Percentiles rank a stretch among this genome's conserved stretches.
Conservation (phyloP, 1,140 invertebrate genomes). For the Pinna nobilis region DNA sequence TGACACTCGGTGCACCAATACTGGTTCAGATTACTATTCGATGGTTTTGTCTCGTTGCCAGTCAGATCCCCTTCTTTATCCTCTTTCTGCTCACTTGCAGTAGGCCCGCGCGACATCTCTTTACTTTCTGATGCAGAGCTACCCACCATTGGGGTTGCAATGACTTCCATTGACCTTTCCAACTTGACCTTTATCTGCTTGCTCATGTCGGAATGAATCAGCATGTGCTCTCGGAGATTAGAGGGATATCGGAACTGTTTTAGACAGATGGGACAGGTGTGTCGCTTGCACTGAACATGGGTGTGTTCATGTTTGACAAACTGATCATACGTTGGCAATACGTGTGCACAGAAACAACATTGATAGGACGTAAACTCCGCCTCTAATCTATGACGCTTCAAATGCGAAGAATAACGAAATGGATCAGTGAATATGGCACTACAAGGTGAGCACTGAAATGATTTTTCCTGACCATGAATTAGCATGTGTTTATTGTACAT, state of each 20-base stretch:
- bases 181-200: slow-evolving; percentile 2
- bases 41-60: not conserved
- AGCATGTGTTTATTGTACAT: slow-evolving; percentile 61
- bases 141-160: not conserved
- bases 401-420: slow-evolving; percentile 58
- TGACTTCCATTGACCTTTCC: slow-evolving; percentile 3
- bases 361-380: slow-evolving; percentile 44
- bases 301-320: slow-evolving; percentile 63
- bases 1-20: slow-evolving; percentile 67
- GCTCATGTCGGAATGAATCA: slow-evolving; percentile 43
- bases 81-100: not conserved
- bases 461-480: slow-evolving; percentile 51
- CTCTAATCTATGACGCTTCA: slow-evolving; percentile 60
- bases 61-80: not conserved
- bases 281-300: slow-evolving; percentile 55
- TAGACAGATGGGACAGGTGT: slow-evolving; percentile 53
- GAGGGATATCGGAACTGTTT: slow-evolving; percentile 56
- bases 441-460: slow-evolving; percentile 56
- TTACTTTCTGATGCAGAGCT: not conserved
- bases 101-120: too few species aligned
- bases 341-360: slow-evolving; percentile 61
- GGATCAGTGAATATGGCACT: slow-evolving; percentile 57
- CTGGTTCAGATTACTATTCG: slow-evolving; percentile 34
- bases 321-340: slow-evolving; percentile 52
- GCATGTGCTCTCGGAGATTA: slow-evolving; percentile 54